A percentile compares a stretch with the other conserved stretches of the same genome.
Evolutionary conservation across 2,888 invertebrate species (phyloP).

Genomic region (Agonopterix arenella): DNA sequence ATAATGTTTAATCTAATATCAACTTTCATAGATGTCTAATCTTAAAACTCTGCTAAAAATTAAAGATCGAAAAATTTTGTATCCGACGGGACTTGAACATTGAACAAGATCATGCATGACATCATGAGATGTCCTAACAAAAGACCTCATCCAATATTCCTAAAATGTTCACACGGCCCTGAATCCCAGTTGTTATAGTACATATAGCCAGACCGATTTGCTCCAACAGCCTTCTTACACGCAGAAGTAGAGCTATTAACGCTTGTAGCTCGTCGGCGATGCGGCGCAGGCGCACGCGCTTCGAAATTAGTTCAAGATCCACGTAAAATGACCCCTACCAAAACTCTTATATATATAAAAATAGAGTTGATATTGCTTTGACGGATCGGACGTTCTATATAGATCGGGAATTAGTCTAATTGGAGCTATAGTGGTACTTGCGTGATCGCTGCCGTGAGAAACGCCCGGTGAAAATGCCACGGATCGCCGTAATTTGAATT

Average conservation of each 20-base stretch:
- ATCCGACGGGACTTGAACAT: too few relatives aligned
- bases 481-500: slow-evolving; percentile 47
- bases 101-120: too few relatives aligned
- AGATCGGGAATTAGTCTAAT: slow-evolving; percentile 12
- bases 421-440: slow-evolving; percentile 24
- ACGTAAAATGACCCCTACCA: slow-evolving; percentile 11
- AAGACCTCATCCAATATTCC: too few relatives aligned
- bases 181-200: too few relatives aligned
- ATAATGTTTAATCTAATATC: too few relatives aligned
- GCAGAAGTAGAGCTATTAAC: slow-evolving; percentile 8
- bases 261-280: slow-evolving; percentile 1
- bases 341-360: background rate
- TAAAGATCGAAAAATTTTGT: too few relatives aligned
- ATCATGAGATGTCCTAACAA: too few relatives aligned
- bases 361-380: too few relatives aligned
- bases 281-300: slow-evolving; percentile 39
- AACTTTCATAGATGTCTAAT: too few relatives aligned
- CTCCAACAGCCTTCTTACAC: slow-evolving; percentile 1
- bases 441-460: slow-evolving; percentile 67
- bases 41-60: too few relatives aligned
- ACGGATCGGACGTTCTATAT: too few relatives aligned
- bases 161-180: too few relatives aligned
- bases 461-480: slow-evolving; percentile 50
- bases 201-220: background rate
- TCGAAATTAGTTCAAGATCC: slow-evolving; percentile 45